Base-by-base conservation (phyloP, 2,888 invertebrate species). In the Metalampra italica region DNA sequence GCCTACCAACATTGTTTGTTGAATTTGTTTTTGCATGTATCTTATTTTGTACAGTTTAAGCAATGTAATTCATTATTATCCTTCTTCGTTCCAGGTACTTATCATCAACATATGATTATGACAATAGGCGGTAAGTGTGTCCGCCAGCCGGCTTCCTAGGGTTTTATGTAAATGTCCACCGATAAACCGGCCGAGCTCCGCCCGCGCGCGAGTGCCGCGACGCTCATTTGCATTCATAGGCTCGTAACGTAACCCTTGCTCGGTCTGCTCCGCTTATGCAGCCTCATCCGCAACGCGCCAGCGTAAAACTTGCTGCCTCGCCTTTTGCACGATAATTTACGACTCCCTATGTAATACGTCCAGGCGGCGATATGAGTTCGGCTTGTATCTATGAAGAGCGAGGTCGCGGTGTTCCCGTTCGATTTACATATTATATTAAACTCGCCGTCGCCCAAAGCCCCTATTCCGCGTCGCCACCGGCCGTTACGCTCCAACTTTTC, bases 401-500 rank as follows among this genome's bases (percentile, higher is more conserved):
- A 85, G 83, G 80, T 82, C 85, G 80, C 78, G 71, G 69, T 74
- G 77, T 72, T 74, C 76, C 75, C 82, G 78, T 84, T 82, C 82
- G 82, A 89, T 89, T 88, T 88, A 82, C 89, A 89, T 89, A 87
- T 88, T 89, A 89, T 89, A 89, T 89, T 89, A 89, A 89, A 89
- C 68, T 80, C 78, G 64, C 72, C 82, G 74, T 67, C 75, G 75
- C 66, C 68, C 66, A 65, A 53, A 64, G 75, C 75, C 79, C 76
- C 75, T 68, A 71, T 70, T 72, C 74, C 73, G 75, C 78, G 72
- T 74, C 78, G 79, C 82, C 78, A 82, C 83, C 86, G 87, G 82
- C 87, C 86, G 87, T 87, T 86, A 86, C 84, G 83, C 78, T 80
- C 76, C 73, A 88, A 88, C 89, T 89, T 89, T 89, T 87, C 87